A percentile compares a stretch with the other conserved stretches of the same genome.
These are phyloP conservation scores for Cyprinodon diabolis DNA, from an alignment of 2,797 vertebrate genomes.

Conservation along the genomic window DNA sequence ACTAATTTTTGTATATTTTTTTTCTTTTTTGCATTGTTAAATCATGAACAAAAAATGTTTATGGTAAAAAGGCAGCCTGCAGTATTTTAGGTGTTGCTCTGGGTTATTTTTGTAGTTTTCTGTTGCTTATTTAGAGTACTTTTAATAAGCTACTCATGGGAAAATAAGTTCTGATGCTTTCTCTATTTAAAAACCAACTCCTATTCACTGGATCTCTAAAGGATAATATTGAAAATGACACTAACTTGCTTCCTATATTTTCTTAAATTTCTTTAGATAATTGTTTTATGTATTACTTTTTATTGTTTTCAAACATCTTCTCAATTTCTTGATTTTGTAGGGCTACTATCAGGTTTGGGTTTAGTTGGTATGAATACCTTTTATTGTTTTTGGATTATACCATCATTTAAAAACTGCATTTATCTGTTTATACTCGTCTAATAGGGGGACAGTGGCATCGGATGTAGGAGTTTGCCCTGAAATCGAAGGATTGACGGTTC, in stretches of 20 bases:
- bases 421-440: not conserved
- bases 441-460: not conserved
- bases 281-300: too few species aligned
- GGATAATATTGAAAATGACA: not conserved
- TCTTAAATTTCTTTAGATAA: too few species aligned
- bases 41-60: not conserved
- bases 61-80: too few species aligned
- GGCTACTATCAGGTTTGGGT: not conserved
- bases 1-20: not conserved
- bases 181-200: too few species aligned
- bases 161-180: too few species aligned
- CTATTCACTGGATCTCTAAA: not conserved
- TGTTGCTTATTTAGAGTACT: too few species aligned
- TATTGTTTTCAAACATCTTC: not conserved
- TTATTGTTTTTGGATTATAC: not conserved
- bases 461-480: too few species aligned
- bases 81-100: too few species aligned
- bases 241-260: not conserved
- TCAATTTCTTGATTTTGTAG: not conserved
- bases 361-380: too few species aligned
- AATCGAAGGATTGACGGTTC: too few species aligned
- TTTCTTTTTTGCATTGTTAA: not conserved
- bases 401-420: not conserved
- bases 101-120: too few species aligned
- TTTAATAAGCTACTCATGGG: too few species aligned